Percentiles rank a stretch among this genome's conserved stretches.
phyloP scores from a whole-genome alignment of 2,888 invertebrate species.

The Leucoma salicis region DNA sequence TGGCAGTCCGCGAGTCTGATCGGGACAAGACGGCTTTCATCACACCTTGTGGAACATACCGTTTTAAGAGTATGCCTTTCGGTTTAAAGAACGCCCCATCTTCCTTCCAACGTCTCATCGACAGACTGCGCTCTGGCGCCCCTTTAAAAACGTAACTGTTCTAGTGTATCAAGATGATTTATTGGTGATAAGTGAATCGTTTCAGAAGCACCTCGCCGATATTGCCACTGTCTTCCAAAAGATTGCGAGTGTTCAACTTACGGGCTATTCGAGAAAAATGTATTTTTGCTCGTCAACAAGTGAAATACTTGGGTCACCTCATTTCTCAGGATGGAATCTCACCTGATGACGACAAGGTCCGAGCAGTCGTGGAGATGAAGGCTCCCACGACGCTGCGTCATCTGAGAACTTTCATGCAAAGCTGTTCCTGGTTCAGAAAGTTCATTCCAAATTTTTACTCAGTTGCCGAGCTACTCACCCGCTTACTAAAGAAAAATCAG shows the following conservation, averaged over 20 bases:
- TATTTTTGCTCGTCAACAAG: conserved; percentile 13
- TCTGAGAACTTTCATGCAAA: conserved; percentile 11
- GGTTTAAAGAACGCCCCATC: conserved; percentile 41
- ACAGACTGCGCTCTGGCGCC: not conserved
- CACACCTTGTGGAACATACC: conserved; percentile 37
- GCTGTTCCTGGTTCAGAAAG: conserved; percentile 15
- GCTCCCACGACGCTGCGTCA: conserved; percentile 4
- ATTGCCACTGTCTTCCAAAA: too few species aligned
- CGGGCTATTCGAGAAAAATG: conserved; percentile 18
- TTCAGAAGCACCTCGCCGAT: too few species aligned
- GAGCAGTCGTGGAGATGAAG: conserved; percentile 18
- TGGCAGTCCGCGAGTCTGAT: conserved; percentile 46
- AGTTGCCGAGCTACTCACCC: too few species aligned
- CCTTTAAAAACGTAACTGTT: too few species aligned
- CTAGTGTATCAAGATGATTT: too few species aligned
- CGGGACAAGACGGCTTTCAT: conserved; percentile 39
- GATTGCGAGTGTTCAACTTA: too few species aligned
- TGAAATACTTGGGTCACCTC: conserved; percentile 23
- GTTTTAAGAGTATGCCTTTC: conserved; percentile 43
- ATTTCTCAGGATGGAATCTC: conserved; percentile 11
- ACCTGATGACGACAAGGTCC: conserved; percentile 17
- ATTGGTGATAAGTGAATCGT: too few species aligned
- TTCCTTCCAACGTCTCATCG: conserved; percentile 37
- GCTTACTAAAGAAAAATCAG: too few species aligned
- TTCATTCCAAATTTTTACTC: conserved; percentile 13